Conservation (phyloP, 2,113 vertebrate genomes). For the Eudyptes chrysolophus region DNA sequence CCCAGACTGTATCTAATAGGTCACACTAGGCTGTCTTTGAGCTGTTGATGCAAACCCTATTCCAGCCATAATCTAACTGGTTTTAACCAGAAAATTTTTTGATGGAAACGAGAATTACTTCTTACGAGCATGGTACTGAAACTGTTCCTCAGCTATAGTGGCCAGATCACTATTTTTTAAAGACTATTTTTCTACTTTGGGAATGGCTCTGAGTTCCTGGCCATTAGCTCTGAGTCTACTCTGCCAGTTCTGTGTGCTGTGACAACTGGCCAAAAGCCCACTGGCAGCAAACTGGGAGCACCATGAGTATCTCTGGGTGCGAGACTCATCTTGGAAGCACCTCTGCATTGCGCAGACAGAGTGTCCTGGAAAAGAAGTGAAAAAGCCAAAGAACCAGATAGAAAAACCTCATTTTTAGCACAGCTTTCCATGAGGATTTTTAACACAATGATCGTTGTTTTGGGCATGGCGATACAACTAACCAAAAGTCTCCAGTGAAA, state of each 20-base stretch:
- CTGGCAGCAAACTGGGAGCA: not conserved
- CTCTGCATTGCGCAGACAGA: not conserved
- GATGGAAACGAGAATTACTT: not conserved
- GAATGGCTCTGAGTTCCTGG: not conserved
- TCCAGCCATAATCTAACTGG: not conserved
- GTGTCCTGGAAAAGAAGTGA: not conserved
- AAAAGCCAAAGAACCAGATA: not conserved
- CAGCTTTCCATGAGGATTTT: not conserved
- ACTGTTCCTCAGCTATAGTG: not conserved
- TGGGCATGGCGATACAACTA: not conserved
- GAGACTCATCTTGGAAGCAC: not conserved
- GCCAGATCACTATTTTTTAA: not conserved
- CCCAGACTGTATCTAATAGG: not conserved
- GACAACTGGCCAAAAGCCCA: not conserved
- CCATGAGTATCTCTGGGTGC: not conserved
- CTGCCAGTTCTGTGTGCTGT: not conserved
- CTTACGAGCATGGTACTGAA: not conserved
- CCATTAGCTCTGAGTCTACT: not conserved
- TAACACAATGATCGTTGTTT: not conserved
- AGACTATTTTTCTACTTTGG: not conserved
- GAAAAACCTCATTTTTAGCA: not conserved
- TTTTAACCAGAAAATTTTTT: not conserved
- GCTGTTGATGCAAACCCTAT: not conserved
- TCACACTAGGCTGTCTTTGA: not conserved
- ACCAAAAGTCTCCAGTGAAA: not conserved